Base-by-base conservation (phyloP, 1,140 invertebrate species). In the Ylistrum balloti region DNA sequence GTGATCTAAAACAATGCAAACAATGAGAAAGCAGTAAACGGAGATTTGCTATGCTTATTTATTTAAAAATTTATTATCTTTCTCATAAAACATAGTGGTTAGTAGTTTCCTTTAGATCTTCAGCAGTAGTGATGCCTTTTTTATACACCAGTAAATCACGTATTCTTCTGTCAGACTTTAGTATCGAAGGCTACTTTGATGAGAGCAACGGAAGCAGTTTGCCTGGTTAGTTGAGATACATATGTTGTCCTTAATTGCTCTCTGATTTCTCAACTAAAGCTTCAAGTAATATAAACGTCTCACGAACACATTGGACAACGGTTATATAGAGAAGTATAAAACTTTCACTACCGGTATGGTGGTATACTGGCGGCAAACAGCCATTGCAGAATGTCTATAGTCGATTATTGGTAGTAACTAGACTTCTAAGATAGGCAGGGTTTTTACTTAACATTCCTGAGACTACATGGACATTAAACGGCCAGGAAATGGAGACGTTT, bases 401-500 rank as follows among this genome's bases (percentile, higher is more conserved):
- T 74, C 56, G 56, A 74, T 74, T 74, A 74, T 28, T 74, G 56
- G 56, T 74, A n/a, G 20, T 7, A 3, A 28, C 22, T 74, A 28
- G 56, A 3, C 45, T 48, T 74, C 56, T 74, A 74, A 28, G 56
- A 74, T 74, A 74, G 56, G 0, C n/a, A 74, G 3, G n/a, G 17
- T 28, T 74, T 74, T 74, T 74, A 15, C 41, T 45, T 45, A 45
- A 45, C 41, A 9, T 45, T 45, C 41, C 41, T 1, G 56, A n/a
- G 56, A 28, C 56, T 74, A 74, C 17, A 74, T 28, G n/a, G 56
- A n/a, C n/a, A 74, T 74, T 74, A 74, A 74, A 74, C 56, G 56
- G 56, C 56, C 56, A 74, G 56, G 56, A 28, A 74, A 74, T 74
- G n/a, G 56, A 74, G 56, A 74, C 22, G n/a, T 74, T 74, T 74